These are phyloP conservation scores for Bombus turneri DNA, from an alignment of 1,140 invertebrate genomes.

Conservation along the genomic window DNA sequence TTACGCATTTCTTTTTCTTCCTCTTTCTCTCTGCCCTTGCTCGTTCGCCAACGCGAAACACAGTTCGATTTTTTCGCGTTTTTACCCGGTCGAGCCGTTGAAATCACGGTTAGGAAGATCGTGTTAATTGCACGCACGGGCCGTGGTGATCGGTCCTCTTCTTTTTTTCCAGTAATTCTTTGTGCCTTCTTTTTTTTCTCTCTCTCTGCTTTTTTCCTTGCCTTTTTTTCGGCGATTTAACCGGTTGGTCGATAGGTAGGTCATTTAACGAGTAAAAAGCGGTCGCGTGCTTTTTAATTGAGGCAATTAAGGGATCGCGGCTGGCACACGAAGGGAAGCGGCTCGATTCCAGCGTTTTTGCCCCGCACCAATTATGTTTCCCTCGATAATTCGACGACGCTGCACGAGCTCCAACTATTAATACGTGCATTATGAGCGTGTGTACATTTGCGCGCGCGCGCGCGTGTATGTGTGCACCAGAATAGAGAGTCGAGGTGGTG, in stretches of 20 bases:
- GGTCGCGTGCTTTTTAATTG: slow-evolving; percentile 36
- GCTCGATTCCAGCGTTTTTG: slow-evolving; percentile 11
- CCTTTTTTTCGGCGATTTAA: not conserved
- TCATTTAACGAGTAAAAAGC: slow-evolving; percentile 18
- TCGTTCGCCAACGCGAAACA: not conserved
- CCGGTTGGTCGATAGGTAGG: not conserved
- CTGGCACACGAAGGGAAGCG: slow-evolving; percentile 7
- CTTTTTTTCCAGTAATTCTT: slow-evolving; percentile 2
- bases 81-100: not conserved
- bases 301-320: slow-evolving; percentile 32
- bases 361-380: slow-evolving; percentile 7
- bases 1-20: not conserved
- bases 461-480: no score
- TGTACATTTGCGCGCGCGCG: fast-evolving
- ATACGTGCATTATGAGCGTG: not conserved
- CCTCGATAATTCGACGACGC: slow-evolving; percentile 23
- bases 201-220: not conserved
- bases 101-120: slow-evolving; percentile 7
- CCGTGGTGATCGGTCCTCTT: not conserved
- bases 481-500: not conserved
- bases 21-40: no score
- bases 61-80: not conserved
- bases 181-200: no score
- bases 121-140: slow-evolving; percentile 32
- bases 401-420: slow-evolving; percentile 26